A percentile compares a stretch with the other conserved stretches of the same genome.
Evolutionary conservation across 2,888 invertebrate genomes (phyloP).

Genomic region (Chalcis sispes): DNA sequence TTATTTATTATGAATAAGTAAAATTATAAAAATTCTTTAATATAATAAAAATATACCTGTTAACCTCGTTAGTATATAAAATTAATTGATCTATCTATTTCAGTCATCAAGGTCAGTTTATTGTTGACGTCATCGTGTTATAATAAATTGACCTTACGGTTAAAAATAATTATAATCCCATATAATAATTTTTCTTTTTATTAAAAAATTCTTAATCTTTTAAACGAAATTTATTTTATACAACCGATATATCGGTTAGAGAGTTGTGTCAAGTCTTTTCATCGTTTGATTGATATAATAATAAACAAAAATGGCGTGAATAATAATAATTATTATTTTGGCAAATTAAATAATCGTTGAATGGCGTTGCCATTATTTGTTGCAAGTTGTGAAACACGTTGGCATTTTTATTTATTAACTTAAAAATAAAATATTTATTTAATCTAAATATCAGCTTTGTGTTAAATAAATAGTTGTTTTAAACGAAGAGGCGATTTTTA

Average conservation of each 20-base stretch:
- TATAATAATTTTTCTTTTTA: constrained; percentile 25
- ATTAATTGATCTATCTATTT: constrained; percentile 47
- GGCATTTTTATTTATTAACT: too few relatives aligned
- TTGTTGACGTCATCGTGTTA: constrained; percentile 46
- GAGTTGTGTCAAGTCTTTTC: too few relatives aligned
- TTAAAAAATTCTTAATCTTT: constrained; percentile 28
- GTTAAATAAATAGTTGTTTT: neutral
- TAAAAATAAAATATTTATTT: too few relatives aligned
- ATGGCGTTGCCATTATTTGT: too few relatives aligned
- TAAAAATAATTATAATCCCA: constrained; percentile 43
- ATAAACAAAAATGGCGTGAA: too few relatives aligned
- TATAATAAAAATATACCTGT: constrained; percentile 35
- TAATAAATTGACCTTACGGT: constrained; percentile 47
- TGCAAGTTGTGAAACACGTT: too few relatives aligned
- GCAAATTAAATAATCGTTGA: too few relatives aligned
- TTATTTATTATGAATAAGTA: neutral
- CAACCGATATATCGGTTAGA: too few relatives aligned
- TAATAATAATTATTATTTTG: too few relatives aligned
- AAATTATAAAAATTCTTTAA: constrained; percentile 17
- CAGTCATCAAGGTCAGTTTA: constrained; percentile 44
- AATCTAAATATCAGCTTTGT: neutral
- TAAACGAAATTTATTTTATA: neutral
- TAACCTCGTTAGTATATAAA: constrained; percentile 34
- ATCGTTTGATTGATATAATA: too few relatives aligned
- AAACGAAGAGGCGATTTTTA: constrained; percentile 38